These are phyloP conservation scores for Brachypodius melanocephalos DNA, from an alignment of 2,113 vertebrate genomes.

Conservation along the genomic window DNA sequence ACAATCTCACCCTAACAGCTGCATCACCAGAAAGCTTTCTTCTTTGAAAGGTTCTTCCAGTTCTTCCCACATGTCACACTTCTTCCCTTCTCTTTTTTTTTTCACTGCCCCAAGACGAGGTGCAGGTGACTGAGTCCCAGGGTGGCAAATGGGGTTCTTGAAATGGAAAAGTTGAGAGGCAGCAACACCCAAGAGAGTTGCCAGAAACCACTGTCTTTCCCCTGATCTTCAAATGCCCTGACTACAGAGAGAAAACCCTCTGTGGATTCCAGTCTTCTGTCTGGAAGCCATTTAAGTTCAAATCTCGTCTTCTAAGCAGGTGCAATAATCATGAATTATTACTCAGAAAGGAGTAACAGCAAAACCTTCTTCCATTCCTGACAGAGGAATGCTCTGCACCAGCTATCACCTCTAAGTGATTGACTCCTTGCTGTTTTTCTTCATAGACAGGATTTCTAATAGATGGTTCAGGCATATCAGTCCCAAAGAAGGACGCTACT, in stretches of 20 bases:
- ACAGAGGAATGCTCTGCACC: background rate
- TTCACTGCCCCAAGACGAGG: background rate
- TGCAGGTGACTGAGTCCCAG: background rate
- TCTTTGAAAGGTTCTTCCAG: background rate
- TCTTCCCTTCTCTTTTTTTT: background rate
- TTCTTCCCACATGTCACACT: background rate
- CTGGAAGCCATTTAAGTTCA: background rate
- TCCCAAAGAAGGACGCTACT: background rate
- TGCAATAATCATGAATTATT: background rate
- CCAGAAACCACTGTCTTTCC: background rate
- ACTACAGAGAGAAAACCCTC: background rate
- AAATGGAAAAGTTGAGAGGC: background rate
- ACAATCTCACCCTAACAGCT: background rate
- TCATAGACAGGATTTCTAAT: background rate
- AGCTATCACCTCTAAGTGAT: background rate
- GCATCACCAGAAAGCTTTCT: background rate
- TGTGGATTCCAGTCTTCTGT: background rate
- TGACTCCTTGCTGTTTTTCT: background rate
- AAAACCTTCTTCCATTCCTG: background rate
- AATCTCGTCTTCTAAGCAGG: background rate
- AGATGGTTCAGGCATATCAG: background rate
- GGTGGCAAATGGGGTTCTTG: background rate
- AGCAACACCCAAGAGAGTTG: background rate
- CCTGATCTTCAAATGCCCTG: background rate
- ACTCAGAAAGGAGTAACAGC: background rate